Percentiles rank a stretch among this genome's conserved stretches.
These are phyloP conservation scores for Cossypha heuglini DNA, from an alignment of 2,797 vertebrate genomes.

Conservation along the genomic window DNA sequence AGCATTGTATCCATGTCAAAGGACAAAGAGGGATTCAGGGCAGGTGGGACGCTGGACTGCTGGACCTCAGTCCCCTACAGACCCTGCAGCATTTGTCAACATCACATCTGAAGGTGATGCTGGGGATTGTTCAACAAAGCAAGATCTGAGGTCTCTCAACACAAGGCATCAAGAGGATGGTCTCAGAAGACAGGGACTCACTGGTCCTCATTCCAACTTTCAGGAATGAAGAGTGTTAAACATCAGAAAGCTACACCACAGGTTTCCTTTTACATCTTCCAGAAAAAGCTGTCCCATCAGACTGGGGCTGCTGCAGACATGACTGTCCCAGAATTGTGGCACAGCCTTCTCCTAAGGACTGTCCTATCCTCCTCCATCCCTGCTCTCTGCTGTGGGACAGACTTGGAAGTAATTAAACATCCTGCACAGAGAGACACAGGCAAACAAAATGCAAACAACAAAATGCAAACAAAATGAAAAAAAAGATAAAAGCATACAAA, in stretches of 20 bases:
- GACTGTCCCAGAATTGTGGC: not conserved
- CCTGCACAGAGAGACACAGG: not conserved
- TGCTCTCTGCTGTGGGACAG: not conserved
- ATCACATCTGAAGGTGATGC: not conserved
- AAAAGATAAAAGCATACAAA: not conserved
- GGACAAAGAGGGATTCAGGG: not conserved
- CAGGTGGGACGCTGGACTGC: not conserved
- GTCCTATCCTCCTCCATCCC: not conserved
- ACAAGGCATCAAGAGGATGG: accelerated
- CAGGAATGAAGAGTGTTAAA: not conserved
- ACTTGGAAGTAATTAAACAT: not conserved
- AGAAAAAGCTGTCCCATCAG: not conserved
- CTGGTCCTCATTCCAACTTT: not conserved
- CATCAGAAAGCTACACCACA: accelerated
- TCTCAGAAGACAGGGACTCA: not conserved
- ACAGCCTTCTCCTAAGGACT: not conserved
- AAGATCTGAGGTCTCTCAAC: not conserved
- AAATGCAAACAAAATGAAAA: not conserved
- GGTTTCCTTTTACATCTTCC: not conserved
- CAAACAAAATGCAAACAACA: not conserved
- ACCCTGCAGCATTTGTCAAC: accelerated
- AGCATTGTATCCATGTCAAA: not conserved
- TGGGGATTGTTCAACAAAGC: not conserved
- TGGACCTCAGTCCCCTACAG: not conserved
- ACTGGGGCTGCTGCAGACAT: accelerated